Conservation (phyloP, 2,113 vertebrate species). For the Melozone crissalis region DNA sequence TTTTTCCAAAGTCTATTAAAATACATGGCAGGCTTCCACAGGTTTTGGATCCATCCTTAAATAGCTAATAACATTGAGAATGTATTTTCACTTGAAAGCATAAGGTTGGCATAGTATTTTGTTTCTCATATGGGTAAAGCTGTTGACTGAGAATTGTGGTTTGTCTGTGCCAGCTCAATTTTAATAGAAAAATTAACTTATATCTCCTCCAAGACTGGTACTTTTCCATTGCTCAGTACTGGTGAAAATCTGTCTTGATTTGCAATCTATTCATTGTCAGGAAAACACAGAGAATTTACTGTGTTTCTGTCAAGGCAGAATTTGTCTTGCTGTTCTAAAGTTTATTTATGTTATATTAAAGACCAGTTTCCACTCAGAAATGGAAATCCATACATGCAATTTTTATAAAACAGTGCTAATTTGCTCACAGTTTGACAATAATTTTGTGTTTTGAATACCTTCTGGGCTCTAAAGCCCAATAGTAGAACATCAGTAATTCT, state of each 20-base stretch:
- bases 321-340: not conserved
- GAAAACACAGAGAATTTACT: not conserved
- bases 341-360: not conserved
- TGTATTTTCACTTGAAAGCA: constrained; percentile 25
- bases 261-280: not conserved
- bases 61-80: not conserved
- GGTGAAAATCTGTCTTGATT: not conserved
- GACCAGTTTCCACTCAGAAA: not conserved
- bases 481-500: not conserved
- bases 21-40: not conserved
- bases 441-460: not conserved
- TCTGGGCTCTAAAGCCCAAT: not conserved
- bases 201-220: not conserved
- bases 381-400: not conserved
- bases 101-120: not conserved
- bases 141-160: not conserved
- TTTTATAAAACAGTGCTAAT: not conserved
- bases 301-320: not conserved
- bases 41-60: not conserved
- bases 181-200: not conserved
- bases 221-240: not conserved
- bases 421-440: not conserved
- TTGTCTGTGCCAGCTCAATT: not conserved
- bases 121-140: not conserved
- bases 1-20: not conserved